Evolutionary conservation across 2,113 vertebrate species (phyloP), one percentile per base, ranked within the genome.

Genomic region (Triplophysa siluroides): DNA sequence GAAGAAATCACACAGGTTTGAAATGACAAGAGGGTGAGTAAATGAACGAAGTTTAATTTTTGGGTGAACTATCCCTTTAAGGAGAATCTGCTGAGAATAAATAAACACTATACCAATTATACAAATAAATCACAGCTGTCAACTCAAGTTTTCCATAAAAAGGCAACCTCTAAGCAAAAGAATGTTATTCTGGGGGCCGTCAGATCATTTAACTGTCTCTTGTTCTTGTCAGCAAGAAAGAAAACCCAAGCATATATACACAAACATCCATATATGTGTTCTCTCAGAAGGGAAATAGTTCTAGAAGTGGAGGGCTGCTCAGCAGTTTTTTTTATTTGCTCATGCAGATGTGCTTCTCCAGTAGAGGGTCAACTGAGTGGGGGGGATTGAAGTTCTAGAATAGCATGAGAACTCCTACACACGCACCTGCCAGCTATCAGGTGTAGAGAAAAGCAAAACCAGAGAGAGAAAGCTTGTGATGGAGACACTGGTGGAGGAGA

Each of bases 401-500:
- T 69, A 81, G 69, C 74, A 64, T 62, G 62, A 66, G 47, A 18
- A 70, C 73, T 52, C 66, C 66, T 61, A 76, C 45, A 71, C 56
- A 69, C 14, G n/a, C 60, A 58, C 58, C 65, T 63, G 43, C 16
- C 45, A 70, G 16, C 33, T 12, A 43, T 29, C 66, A 69, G 68
- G 16, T 75, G 8, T 38, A 26, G 21, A 60, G 54, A 58, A 29
- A 56, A 72, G 52, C 26, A 72, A 43, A 61, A 23, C 23, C 43
- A 21, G 19, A 76, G 26, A 54, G 62, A 45, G 61, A 54, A 45
- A 29, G 23, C 13, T 47, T 26, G 41, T 11, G 16, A 76, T 19
- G 13, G 24, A n/a, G 19, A 58, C 19, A 10, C 54, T 21, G 19
- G 54, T 8, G 8, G 9, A 58, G 54, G 6, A 62, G 11, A 29